phyloP scores from a whole-genome alignment of 2,797 vertebrate genomes.

The Pygocentrus nattereri region DNA sequence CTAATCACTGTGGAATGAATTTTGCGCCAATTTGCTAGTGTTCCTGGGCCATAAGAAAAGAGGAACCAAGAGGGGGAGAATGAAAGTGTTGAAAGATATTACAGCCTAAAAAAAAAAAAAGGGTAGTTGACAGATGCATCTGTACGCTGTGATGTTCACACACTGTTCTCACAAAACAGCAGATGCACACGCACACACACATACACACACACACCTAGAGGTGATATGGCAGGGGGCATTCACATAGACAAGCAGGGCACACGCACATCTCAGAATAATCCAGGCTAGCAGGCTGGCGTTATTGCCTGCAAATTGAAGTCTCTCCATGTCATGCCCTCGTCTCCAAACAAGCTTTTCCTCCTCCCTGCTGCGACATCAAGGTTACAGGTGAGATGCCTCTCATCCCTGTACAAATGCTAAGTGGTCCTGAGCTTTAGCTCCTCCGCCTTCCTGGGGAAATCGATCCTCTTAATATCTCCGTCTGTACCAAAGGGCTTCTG shows the following conservation, averaged over 20 bases:
- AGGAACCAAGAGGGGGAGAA: no score
- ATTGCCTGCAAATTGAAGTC: constrained; percentile 62
- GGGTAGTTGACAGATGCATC: constrained; percentile 1
- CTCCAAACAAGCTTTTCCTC: constrained; percentile 13
- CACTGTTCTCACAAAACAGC: constrained; percentile 22
- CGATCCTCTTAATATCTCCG: constrained; percentile 61
- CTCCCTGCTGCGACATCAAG: constrained; percentile 45
- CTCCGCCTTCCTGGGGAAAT: constrained; percentile 57
- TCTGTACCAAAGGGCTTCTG: constrained; percentile 59
- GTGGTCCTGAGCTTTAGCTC: constrained; percentile 50
- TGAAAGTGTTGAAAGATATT: neutral
- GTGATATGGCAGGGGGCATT: constrained; percentile 13
- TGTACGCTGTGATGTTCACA: constrained; percentile 27
- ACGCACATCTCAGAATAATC: constrained; percentile 51
- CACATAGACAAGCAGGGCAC: constrained; percentile 17
- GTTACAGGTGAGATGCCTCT: constrained; percentile 56
- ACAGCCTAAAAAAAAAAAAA: neutral
- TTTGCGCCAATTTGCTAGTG: no score
- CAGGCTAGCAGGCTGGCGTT: constrained; percentile 43
- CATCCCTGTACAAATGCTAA: constrained; percentile 47
- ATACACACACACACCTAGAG: neutral
- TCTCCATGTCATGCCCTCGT: constrained; percentile 22
- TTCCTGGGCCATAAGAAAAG: no score
- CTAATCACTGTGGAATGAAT: no score
- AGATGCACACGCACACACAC: constrained; percentile 3